Evolutionary conservation across 2,113 vertebrate species (phyloP).

Genomic region (Candoia aspera): DNA sequence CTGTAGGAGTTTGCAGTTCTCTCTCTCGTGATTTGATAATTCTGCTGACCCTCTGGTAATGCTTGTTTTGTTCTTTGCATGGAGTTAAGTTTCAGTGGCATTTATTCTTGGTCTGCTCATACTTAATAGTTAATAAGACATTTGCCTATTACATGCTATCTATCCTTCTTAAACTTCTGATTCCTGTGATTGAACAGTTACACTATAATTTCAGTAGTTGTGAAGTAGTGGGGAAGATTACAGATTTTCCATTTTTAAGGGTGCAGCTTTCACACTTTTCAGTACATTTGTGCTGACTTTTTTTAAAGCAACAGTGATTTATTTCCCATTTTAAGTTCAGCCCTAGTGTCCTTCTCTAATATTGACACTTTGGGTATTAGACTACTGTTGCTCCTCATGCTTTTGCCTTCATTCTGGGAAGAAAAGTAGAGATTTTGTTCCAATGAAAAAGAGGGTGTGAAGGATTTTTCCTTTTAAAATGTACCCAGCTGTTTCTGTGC

Average conservation of each 20-base stretch:
- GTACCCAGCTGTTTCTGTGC: not conserved
- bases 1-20: not conserved
- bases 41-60: not conserved
- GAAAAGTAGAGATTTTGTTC: conserved; percentile 1
- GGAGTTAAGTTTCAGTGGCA: not conserved
- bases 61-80: not conserved
- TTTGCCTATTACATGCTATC: not conserved
- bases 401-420: not conserved
- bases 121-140: not conserved
- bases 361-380: not conserved
- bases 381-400: not conserved
- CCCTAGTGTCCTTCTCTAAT: not conserved
- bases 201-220: not conserved
- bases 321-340: not conserved
- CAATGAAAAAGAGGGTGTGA: not conserved
- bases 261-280: not conserved
- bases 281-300: not conserved
- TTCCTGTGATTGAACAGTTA: not conserved
- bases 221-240: not conserved
- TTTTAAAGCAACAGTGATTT: not conserved
- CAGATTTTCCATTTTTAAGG: not conserved
- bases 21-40: not conserved
- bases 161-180: not conserved
- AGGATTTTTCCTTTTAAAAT: conserved; percentile 5
- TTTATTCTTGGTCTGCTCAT: not conserved